Conservation (phyloP, 2,888 invertebrate genomes). For the Polydrusus cervinus region DNA sequence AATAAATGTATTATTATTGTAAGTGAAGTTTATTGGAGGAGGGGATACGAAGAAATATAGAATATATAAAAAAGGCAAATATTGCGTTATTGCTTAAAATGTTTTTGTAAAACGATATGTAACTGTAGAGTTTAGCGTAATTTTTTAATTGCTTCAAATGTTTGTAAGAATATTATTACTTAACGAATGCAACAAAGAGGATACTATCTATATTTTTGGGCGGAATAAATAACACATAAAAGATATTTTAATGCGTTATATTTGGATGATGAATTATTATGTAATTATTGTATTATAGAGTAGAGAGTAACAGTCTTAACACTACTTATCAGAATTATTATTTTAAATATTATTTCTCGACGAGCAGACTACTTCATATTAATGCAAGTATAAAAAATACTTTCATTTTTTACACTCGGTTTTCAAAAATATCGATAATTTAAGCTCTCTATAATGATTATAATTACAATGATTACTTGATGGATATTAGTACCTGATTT, state of each 20-base stretch:
- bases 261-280: no score
- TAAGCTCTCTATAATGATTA: constrained; percentile 10
- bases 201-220: not conserved
- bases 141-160: not conserved
- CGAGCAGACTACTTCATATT: not conserved
- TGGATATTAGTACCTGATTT: not conserved
- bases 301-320: no score
- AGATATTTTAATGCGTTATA: no score
- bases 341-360: not conserved
- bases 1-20: no score
- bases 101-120: constrained; percentile 14
- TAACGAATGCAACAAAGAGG: not conserved
- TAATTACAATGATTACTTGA: not conserved
- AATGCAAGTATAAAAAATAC: constrained; percentile 13
- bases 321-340: no score
- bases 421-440: constrained; percentile 10
- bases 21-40: no score
- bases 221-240: no score
- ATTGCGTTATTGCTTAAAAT: not conserved
- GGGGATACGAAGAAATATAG: not conserved
- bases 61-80: not conserved
- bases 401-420: not conserved
- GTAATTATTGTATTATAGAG: no score
- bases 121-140: constrained; percentile 9
- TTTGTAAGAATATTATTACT: not conserved